phyloP scores from a whole-genome alignment of 2,113 vertebrate species.

The Echinops telfairi region DNA sequence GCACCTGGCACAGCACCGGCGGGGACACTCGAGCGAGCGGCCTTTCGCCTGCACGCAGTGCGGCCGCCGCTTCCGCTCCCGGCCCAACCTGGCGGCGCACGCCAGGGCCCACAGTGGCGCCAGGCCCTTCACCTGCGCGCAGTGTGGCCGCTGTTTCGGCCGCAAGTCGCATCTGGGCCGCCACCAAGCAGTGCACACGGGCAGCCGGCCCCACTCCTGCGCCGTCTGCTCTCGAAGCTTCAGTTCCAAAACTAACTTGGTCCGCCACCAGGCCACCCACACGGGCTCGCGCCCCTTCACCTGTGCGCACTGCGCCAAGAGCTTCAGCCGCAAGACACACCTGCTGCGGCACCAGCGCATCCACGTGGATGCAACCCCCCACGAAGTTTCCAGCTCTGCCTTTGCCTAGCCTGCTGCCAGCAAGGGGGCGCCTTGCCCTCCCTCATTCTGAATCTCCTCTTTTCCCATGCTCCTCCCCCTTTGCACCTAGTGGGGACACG shows the following conservation, averaged over 20 bases:
- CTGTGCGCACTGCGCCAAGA: conserved; percentile 84
- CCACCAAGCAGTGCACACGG: conserved; percentile 87
- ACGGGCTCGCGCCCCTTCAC: conserved; percentile 84
- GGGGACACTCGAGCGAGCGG: conserved; percentile 75
- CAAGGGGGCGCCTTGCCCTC: neutral
- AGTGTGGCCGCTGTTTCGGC: conserved; percentile 85
- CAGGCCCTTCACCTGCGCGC: conserved; percentile 83
- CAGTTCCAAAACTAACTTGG: conserved; percentile 88
- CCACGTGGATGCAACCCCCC: conserved; percentile 37
- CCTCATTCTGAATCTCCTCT: conserved; percentile 63
- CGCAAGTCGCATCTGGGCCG: conserved; percentile 87
- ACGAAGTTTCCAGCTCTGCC: fast-evolving
- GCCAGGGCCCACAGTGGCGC: conserved; percentile 78
- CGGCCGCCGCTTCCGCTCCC: conserved; percentile 81
- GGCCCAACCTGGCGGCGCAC: conserved; percentile 81
- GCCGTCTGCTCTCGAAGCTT: conserved; percentile 84
- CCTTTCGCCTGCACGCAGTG: conserved; percentile 69
- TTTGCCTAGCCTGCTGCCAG: conserved; percentile 23
- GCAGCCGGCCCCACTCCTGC: conserved; percentile 85
- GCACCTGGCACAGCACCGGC: conserved; percentile 76
- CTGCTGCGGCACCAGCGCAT: conserved; percentile 86
- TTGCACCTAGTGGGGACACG: neutral
- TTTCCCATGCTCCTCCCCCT: neutral
- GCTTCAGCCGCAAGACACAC: conserved; percentile 87
- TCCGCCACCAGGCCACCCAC: conserved; percentile 87